phyloP scores from a whole-genome alignment of 2,113 vertebrate species.

The Synodontis membranacea region DNA sequence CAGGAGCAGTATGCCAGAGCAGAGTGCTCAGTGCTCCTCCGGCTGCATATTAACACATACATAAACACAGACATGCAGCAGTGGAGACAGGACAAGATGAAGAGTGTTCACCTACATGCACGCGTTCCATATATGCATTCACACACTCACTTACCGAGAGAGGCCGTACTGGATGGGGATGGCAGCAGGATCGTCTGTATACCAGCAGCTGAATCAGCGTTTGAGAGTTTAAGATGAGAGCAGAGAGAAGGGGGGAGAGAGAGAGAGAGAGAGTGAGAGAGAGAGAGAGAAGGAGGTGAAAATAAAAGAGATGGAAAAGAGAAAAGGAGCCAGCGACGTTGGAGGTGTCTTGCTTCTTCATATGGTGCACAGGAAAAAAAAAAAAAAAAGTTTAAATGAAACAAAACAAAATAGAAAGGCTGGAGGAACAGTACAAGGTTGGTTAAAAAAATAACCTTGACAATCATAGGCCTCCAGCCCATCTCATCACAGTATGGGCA shows the following conservation, averaged over 20 bases:
- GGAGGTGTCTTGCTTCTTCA: slow-evolving; percentile 46
- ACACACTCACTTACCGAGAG: slow-evolving; percentile 67
- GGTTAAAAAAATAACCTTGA: slow-evolving; percentile 34
- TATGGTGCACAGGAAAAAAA: slow-evolving; percentile 24
- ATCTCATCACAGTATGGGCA: slow-evolving; percentile 15
- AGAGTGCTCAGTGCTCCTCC: slow-evolving; percentile 34
- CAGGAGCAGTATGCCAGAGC: slow-evolving; percentile 59
- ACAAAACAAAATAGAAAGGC: slow-evolving; percentile 40
- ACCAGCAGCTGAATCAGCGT: slow-evolving; percentile 92
- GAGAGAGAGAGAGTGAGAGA: slow-evolving; percentile 45
- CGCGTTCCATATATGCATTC: slow-evolving; percentile 44
- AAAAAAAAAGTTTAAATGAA: slow-evolving; percentile 19
- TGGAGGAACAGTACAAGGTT: slow-evolving; percentile 34
- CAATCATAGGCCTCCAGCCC: slow-evolving; percentile 31
- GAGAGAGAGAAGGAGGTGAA: slow-evolving; percentile 47
- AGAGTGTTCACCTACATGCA: slow-evolving; percentile 36
- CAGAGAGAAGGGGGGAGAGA: slow-evolving; percentile 79
- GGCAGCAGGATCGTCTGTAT: slow-evolving; percentile 81
- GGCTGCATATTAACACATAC: slow-evolving; percentile 40
- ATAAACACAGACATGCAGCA: slow-evolving; percentile 28
- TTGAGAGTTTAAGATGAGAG: slow-evolving; percentile 90
- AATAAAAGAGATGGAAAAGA: slow-evolving; percentile 46
- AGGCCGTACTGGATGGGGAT: slow-evolving; percentile 63
- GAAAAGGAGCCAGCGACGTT: slow-evolving; percentile 52
- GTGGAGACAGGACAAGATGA: slow-evolving; percentile 23